Percentiles rank a stretch among this genome's conserved stretches.
These are phyloP conservation scores for Saguinus imperator DNA, from an alignment of 2,113 vertebrate species.

Conservation along the genomic window DNA sequence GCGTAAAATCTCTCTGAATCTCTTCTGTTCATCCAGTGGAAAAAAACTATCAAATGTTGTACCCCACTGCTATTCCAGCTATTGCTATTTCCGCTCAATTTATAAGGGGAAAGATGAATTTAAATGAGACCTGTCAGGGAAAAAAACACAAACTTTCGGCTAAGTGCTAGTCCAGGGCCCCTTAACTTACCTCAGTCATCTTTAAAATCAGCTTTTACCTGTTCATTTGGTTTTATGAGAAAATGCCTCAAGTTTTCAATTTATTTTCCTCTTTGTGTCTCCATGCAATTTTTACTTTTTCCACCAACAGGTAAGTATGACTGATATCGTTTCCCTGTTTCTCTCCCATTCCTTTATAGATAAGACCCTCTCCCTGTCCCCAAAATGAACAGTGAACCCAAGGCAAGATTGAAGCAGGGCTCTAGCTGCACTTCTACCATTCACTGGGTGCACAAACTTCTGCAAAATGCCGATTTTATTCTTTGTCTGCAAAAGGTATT, in stretches of 20 bases:
- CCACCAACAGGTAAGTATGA: background rate
- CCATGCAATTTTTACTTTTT: background rate
- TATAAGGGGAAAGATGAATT: slow-evolving; percentile 57
- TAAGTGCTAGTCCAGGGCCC: background rate
- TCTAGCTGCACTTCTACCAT: fast-evolving
- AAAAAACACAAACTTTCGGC: background rate
- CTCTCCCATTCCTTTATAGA: background rate
- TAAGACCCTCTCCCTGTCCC: background rate
- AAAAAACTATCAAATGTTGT: slow-evolving; percentile 79
- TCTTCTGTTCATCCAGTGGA: slow-evolving; percentile 68
- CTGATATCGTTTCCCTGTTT: background rate
- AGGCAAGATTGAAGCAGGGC: fast-evolving
- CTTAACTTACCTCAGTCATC: background rate
- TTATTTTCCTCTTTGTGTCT: background rate
- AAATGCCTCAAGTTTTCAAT: background rate
- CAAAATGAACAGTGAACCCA: fast-evolving
- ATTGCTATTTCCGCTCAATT: slow-evolving; percentile 59
- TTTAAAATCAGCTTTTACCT: background rate
- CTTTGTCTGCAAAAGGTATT: background rate
- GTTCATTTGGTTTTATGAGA: background rate
- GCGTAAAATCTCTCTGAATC: slow-evolving; percentile 51
- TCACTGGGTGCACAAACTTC: fast-evolving
- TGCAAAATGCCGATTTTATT: background rate
- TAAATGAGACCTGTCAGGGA: slow-evolving; percentile 62
- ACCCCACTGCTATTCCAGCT: slow-evolving; percentile 57